These are phyloP conservation scores for Paracanthobrama guichenoti DNA, from an alignment of 2,113 vertebrate genomes.

Conservation along the genomic window DNA sequence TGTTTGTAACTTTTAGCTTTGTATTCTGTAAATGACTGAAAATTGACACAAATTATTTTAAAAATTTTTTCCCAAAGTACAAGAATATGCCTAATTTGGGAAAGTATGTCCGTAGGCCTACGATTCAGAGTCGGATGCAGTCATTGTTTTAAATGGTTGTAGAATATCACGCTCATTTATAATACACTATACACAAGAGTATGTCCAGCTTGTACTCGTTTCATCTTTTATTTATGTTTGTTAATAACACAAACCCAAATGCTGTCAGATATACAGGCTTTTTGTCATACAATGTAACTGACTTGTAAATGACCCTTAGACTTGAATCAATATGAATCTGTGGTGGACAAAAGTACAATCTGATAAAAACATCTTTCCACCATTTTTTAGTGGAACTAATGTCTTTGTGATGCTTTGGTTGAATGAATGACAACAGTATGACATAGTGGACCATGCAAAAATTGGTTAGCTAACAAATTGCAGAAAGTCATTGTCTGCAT, in stretches of 20 bases:
- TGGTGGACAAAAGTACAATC: conserved; percentile 1
- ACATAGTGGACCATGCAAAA: background rate
- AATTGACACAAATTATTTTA: conserved; percentile 69
- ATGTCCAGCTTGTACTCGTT: conserved; percentile 4
- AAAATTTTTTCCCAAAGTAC: conserved; percentile 60
- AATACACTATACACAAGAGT: conserved; percentile 49
- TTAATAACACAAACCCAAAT: background rate
- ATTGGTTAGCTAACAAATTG: background rate
- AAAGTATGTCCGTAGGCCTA: conserved; percentile 59
- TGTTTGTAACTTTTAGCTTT: conserved; percentile 37
- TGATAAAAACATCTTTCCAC: background rate
- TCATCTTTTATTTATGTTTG: background rate
- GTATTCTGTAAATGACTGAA: conserved; percentile 68
- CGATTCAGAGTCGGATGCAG: conserved; percentile 67
- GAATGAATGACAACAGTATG: background rate
- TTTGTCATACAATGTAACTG: conserved; percentile 1
- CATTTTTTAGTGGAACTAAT: background rate
- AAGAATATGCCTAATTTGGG: conserved; percentile 59
- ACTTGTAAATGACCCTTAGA: background rate
- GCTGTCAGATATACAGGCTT: background rate
- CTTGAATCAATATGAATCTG: background rate
- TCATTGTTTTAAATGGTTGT: conserved; percentile 88
- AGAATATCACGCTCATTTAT: conserved; percentile 61
- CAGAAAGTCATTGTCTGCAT: background rate
- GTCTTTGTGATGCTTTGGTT: background rate